phyloP scores from a whole-genome alignment of 2,888 invertebrate genomes.

The Anorthoa munda region DNA sequence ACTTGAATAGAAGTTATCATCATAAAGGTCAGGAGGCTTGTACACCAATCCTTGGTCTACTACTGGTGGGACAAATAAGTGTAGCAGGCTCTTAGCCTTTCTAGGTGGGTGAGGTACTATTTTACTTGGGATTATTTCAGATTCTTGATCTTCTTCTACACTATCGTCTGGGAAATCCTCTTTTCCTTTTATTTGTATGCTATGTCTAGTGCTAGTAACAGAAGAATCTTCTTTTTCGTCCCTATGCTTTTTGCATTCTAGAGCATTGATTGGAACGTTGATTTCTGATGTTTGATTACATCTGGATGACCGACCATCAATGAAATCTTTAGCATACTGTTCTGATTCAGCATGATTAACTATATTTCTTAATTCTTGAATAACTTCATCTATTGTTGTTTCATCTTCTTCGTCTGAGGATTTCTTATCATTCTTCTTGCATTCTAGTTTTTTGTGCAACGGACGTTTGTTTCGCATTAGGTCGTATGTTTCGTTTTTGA shows the following conservation, averaged over 20 bases:
- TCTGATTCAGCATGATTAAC: constrained; percentile 96
- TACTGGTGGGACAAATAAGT: constrained; percentile 92
- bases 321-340: constrained; percentile 87
- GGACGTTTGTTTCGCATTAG: constrained; percentile 86
- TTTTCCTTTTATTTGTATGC: constrained; percentile 87
- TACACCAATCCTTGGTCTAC: constrained; percentile 91
- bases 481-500: constrained; percentile 91
- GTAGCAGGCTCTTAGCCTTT: constrained; percentile 93
- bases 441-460: constrained; percentile 83
- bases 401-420: constrained; percentile 93
- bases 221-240: constrained; percentile 89
- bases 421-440: constrained; percentile 81
- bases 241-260: constrained; percentile 81
- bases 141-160: constrained; percentile 89
- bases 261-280: constrained; percentile 80
- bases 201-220: constrained; percentile 89
- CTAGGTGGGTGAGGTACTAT: constrained; percentile 95
- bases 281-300: constrained; percentile 87
- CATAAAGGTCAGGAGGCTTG: constrained; percentile 90
- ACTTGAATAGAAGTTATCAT: constrained; percentile 91
- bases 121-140: constrained; percentile 94
- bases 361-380: constrained; percentile 96
- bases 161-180: constrained; percentile 88
- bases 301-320: constrained; percentile 81
- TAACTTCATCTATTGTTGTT: constrained; percentile 96